Conservation (phyloP, 2,797 vertebrate genomes). For the Hippocampus kuda region DNA sequence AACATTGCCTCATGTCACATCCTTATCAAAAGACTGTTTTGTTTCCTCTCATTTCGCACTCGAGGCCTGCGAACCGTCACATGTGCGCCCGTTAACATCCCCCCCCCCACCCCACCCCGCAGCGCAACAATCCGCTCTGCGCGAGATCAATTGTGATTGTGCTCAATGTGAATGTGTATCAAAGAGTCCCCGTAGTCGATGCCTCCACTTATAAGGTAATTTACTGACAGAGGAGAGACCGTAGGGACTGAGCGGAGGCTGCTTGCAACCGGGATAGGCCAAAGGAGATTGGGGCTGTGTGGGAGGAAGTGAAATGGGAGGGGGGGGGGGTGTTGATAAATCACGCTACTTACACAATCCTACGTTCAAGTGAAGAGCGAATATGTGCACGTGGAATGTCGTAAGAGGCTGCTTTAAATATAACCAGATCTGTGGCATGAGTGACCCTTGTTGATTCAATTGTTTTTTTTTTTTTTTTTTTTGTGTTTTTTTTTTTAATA, state of each 20-base stretch:
- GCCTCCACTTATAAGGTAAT: slow-evolving; percentile 64
- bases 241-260: slow-evolving; percentile 50
- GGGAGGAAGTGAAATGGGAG: slow-evolving; percentile 32
- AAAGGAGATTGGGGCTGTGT: slow-evolving; percentile 34
- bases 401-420: slow-evolving; percentile 27
- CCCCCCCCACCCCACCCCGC: slow-evolving; percentile 33
- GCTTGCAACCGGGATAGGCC: slow-evolving; percentile 35
- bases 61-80: slow-evolving; percentile 51
- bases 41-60: slow-evolving; percentile 47
- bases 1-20: slow-evolving; percentile 56
- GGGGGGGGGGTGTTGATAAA: slow-evolving; percentile 30
- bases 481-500: background rate
- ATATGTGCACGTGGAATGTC: slow-evolving; percentile 20
- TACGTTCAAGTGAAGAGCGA: slow-evolving; percentile 31
- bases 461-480: background rate
- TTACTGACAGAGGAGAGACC: slow-evolving; percentile 59
- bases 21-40: slow-evolving; percentile 65
- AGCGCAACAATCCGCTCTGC: slow-evolving; percentile 23
- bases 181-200: slow-evolving; percentile 63
- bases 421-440: slow-evolving; percentile 5
- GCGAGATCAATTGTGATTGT: slow-evolving; percentile 67
- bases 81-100: slow-evolving; percentile 44
- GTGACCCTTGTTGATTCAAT: background rate
- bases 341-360: slow-evolving; percentile 38
- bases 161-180: slow-evolving; percentile 65